Evolutionary conservation across 2,888 invertebrate genomes (phyloP).

Genomic region (Pinctada fucata): DNA sequence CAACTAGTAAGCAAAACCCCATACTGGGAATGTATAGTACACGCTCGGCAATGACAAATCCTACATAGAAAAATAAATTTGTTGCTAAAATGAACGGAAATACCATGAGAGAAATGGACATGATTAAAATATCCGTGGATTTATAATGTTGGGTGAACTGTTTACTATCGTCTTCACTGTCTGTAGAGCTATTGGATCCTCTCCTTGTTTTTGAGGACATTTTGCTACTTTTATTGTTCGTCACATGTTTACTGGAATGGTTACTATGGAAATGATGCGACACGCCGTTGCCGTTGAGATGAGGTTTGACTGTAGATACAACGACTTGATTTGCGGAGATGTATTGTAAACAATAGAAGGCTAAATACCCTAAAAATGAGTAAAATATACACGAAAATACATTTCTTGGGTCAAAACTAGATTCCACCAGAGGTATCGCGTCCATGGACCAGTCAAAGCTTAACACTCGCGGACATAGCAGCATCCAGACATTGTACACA

Average conservation of each 20-base stretch:
- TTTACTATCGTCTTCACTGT: conserved; percentile 49
- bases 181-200: conserved; percentile 55
- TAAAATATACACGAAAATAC: conserved; percentile 87
- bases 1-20: conserved; percentile 93
- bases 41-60: conserved; percentile 97
- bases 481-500: conserved; percentile 90
- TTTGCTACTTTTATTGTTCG: conserved; percentile 10
- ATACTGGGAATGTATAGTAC: conserved; percentile 97
- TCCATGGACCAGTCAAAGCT: conserved; percentile 99
- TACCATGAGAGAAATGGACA: conserved; percentile 85
- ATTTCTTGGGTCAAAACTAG: conserved; percentile 88
- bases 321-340: background rate
- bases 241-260: conserved; percentile 15
- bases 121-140: conserved; percentile 58
- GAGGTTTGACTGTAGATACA: conserved; percentile 32
- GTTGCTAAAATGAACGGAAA: conserved; percentile 96
- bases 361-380: conserved; percentile 69
- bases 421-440: conserved; percentile 90
- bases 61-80: conserved; percentile 97
- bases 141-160: background rate
- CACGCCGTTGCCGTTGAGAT: conserved; percentile 63
- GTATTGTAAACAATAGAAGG: conserved; percentile 52
- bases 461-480: conserved; percentile 90
- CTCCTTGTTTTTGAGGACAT: conserved; percentile 19
- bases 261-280: conserved; percentile 39